Conservation (phyloP, 2,888 invertebrate species). For the Apamea monoglypha region DNA sequence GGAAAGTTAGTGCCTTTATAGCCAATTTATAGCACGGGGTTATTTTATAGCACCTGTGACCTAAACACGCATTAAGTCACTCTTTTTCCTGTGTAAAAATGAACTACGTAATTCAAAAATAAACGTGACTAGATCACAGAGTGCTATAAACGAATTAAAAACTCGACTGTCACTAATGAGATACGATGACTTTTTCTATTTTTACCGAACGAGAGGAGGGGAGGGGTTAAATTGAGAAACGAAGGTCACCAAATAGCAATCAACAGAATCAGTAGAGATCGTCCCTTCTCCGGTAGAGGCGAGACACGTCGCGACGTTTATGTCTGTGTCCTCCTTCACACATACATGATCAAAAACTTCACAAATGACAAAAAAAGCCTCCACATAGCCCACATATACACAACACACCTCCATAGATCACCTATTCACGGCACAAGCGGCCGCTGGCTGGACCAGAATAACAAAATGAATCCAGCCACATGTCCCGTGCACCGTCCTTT, state of each 20-base stretch:
- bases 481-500: constrained; percentile 24
- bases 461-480: constrained; percentile 44
- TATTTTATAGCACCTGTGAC: too few species aligned
- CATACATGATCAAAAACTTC: constrained; percentile 27
- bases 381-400: constrained; percentile 11
- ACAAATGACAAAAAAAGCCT: constrained; percentile 14
- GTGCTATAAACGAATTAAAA: neutral
- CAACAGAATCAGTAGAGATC: constrained; percentile 24
- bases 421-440: constrained; percentile 45
- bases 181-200: neutral
- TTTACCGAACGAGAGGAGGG: neutral
- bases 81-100: too few species aligned
- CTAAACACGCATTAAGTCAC: too few species aligned
- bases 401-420: constrained; percentile 39
- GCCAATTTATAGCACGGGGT: too few species aligned
- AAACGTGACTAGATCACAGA: neutral
- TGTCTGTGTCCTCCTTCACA: constrained; percentile 10
- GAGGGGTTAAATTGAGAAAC: constrained; percentile 19
- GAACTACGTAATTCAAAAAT: neutral
- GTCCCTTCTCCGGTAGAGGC: constrained; percentile 26
- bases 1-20: neutral
- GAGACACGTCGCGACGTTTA: constrained; percentile 38
- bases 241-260: constrained; percentile 29
- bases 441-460: constrained; percentile 47
- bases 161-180: neutral